These are phyloP conservation scores for Lucilia cuprina DNA, from an alignment of 1,140 invertebrate genomes.

Conservation along the genomic window DNA sequence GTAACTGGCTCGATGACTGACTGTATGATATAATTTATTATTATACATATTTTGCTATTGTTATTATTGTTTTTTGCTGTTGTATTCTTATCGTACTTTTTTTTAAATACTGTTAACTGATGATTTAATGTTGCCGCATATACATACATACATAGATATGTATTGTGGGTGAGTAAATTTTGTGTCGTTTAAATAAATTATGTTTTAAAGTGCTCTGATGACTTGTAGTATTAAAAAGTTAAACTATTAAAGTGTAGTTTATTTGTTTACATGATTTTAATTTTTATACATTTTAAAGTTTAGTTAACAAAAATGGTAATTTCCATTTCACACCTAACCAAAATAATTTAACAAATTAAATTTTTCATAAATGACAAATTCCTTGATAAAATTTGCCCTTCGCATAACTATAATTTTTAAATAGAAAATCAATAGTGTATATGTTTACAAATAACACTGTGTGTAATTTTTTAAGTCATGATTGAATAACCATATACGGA, in stretches of 20 bases:
- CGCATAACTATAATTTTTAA: no score
- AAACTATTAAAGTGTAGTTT: not conserved
- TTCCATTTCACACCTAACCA: no score
- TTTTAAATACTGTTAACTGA: not conserved
- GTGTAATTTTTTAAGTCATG: no score
- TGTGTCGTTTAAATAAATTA: not conserved
- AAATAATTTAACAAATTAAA: no score
- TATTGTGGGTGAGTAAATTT: constrained; percentile 5
- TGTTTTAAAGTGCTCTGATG: not conserved
- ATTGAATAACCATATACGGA: no score
- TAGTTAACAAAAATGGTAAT: no score
- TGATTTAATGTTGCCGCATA: constrained; percentile 18
- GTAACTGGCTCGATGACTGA: not conserved
- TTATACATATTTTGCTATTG: not conserved
- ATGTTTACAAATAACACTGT: no score
- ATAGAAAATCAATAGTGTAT: no score
- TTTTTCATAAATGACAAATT: no score
- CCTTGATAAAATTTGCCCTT: no score
- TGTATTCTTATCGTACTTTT: not conserved
- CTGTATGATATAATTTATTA: not conserved
- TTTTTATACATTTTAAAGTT: no score
- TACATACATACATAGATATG: no score
- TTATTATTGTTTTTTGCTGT: not conserved
- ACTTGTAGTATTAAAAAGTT: not conserved
- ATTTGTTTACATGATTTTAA: not conserved